Conservation (phyloP, 1,140 invertebrate genomes). For the Octopus sinensis region DNA sequence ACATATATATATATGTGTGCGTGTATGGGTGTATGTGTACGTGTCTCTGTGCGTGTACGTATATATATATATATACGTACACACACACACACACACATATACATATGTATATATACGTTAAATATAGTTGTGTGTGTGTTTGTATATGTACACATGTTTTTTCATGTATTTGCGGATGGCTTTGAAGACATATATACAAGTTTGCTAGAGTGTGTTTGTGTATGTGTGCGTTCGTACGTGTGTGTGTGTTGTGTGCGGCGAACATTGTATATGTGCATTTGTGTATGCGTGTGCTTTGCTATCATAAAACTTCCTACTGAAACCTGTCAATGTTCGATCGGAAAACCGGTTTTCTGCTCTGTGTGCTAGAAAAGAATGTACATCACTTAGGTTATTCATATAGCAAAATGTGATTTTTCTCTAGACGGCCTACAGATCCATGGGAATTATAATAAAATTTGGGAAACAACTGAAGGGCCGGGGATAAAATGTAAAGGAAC, state of each 20-base stretch:
- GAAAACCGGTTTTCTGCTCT: too few species aligned
- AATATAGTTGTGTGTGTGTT: background rate
- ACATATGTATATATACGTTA: background rate
- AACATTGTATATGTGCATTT: background rate
- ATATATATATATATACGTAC: background rate
- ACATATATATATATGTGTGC: background rate
- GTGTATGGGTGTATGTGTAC: background rate
- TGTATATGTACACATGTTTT: background rate
- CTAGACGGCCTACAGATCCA: too few species aligned
- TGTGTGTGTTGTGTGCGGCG: background rate
- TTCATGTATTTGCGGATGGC: background rate
- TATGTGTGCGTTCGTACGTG: background rate
- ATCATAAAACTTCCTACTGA: too few species aligned
- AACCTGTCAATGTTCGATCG: too few species aligned
- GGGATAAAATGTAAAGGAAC: too few species aligned
- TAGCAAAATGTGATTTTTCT: too few species aligned
- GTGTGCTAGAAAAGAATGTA: too few species aligned
- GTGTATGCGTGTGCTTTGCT: background rate
- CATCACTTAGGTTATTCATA: too few species aligned
- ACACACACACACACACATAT: background rate
- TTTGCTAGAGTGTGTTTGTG: background rate
- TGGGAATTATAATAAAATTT: too few species aligned
- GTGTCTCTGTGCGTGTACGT: background rate
- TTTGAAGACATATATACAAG: background rate
- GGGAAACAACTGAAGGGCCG: too few species aligned